Conservation (phyloP, 2,888 invertebrate genomes). For the Eilema griseolum region DNA sequence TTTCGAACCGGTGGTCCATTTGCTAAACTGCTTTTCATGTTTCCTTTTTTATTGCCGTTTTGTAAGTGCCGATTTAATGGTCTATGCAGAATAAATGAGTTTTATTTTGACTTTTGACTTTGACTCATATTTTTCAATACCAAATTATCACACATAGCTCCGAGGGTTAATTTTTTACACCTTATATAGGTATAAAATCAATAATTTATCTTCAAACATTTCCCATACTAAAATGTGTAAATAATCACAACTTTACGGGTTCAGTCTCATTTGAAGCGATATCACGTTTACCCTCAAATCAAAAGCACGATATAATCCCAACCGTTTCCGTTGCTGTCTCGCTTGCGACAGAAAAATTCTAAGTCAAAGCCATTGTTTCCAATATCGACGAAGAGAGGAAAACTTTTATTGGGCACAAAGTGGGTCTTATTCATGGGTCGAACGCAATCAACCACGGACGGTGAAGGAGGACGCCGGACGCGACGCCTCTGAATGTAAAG, state of each 20-base stretch:
- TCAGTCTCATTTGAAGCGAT: conserved; percentile 71
- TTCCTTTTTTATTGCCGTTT: no score
- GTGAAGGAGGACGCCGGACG: conserved; percentile 73
- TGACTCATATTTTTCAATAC: no score
- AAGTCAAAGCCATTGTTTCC: conserved; percentile 85
- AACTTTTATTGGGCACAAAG: conserved; percentile 86
- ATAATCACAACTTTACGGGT: conserved; percentile 54
- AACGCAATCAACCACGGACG: conserved; percentile 77
- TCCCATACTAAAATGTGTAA: conserved; percentile 50
- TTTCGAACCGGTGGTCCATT: no score
- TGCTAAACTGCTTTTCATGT: no score
- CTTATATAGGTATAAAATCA: not conserved
- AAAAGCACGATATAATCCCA: conserved; percentile 80
- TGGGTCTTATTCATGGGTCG: conserved; percentile 83
- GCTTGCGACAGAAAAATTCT: conserved; percentile 76
- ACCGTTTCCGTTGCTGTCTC: conserved; percentile 64
- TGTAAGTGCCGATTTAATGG: no score
- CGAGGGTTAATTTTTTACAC: no score
- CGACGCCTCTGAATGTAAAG: conserved; percentile 83
- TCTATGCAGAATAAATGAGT: no score
- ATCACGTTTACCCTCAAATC: conserved; percentile 82
- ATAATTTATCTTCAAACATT: not conserved
- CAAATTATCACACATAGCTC: no score
- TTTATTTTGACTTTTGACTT: no score
- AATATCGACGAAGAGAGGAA: conserved; percentile 77